These are phyloP conservation scores for Tympanoctomys barrerae DNA, from an alignment of 2,797 vertebrate genomes.

Conservation along the genomic window DNA sequence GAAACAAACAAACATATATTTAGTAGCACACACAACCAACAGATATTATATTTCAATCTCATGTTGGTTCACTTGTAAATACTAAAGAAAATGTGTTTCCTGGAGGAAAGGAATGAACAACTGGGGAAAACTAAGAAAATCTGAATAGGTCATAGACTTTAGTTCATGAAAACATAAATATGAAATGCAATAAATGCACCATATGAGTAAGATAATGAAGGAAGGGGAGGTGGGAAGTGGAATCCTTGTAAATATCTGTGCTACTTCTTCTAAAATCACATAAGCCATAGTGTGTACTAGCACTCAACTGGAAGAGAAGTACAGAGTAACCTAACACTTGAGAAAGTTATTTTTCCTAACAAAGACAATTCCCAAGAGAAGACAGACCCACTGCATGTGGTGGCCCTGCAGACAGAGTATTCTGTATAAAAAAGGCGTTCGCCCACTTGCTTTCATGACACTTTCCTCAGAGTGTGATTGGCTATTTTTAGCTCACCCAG, in stretches of 20 bases:
- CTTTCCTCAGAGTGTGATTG: background rate
- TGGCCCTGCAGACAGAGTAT: no score
- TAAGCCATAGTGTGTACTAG: background rate
- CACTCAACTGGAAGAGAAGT: background rate
- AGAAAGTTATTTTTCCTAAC: background rate
- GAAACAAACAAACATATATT: background rate
- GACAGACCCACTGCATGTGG: background rate
- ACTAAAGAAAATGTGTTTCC: background rate
- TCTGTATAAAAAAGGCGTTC: background rate
- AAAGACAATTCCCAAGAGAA: background rate
- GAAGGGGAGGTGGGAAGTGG: no score
- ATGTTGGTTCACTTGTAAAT: no score
- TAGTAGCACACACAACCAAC: background rate
- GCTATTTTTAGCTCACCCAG: background rate
- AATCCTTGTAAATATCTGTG: background rate
- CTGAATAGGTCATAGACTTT: background rate
- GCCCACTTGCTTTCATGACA: no score
- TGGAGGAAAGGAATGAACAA: background rate
- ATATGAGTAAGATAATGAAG: background rate
- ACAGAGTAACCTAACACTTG: background rate
- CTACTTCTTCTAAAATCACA: background rate
- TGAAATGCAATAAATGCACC: no score
- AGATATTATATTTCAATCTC: no score
- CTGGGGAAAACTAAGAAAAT: background rate
- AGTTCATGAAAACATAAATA: background rate